These are phyloP conservation scores for Bos indicus DNA, from an alignment of 2,113 vertebrate genomes.

Conservation along the genomic window DNA sequence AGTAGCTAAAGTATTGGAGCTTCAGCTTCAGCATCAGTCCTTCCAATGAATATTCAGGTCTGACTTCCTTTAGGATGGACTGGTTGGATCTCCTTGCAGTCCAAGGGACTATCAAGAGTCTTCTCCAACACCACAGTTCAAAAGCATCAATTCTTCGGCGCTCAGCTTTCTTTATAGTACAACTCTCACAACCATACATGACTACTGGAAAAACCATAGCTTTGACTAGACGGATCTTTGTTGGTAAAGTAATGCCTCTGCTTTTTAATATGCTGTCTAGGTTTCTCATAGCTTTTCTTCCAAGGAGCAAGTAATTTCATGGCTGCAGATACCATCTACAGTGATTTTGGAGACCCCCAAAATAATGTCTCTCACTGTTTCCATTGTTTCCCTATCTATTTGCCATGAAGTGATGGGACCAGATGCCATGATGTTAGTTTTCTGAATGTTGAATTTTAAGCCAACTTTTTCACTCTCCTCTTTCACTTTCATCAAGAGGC, in stretches of 20 bases:
- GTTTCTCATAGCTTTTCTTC: not conserved
- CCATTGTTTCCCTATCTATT: not conserved
- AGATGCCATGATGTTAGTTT: not conserved
- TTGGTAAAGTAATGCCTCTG: not conserved
- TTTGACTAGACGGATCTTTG: not conserved
- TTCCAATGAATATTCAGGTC: not conserved
- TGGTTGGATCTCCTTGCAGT: not conserved
- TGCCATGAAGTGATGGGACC: not conserved
- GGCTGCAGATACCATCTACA: not conserved
- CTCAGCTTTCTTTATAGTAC: not conserved
- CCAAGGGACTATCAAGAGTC: not conserved
- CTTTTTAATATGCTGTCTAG: not conserved
- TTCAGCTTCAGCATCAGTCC: not conserved
- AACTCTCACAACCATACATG: not conserved
- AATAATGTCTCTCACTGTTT: not conserved
- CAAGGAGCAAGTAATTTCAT: not conserved
- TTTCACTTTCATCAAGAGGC: not conserved
- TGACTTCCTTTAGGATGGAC: not conserved
- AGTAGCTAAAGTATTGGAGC: not conserved
- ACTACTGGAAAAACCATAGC: not conserved
- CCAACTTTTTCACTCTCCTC: not conserved
- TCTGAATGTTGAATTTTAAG: not conserved
- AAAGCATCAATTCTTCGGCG: accelerated
- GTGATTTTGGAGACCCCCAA: not conserved
- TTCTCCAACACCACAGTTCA: not conserved